These are phyloP conservation scores for Phylloscopus trochiloides DNA, from an alignment of 2,113 vertebrate species.

Conservation along the genomic window DNA sequence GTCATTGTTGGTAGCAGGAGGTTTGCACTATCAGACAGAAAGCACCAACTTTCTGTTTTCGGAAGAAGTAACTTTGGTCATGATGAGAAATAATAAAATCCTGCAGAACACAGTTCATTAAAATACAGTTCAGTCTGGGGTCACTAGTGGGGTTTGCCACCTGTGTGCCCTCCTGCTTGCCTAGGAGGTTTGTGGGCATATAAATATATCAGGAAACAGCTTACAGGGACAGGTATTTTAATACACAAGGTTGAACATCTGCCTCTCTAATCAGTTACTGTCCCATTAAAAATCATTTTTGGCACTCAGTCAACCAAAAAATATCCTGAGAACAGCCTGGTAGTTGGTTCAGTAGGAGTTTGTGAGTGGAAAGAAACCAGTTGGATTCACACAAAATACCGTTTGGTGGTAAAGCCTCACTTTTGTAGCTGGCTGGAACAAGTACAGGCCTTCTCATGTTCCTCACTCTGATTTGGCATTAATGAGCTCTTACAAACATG, in stretches of 20 bases:
- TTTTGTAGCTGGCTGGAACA: not conserved
- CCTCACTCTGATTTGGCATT: not conserved
- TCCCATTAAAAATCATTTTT: not conserved
- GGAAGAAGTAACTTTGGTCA: not conserved
- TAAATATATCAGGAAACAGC: not conserved
- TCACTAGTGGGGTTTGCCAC: not conserved
- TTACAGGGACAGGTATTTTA: not conserved
- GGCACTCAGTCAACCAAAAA: not conserved
- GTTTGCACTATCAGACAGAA: not conserved
- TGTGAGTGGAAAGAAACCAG: not conserved
- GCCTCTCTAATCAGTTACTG: not conserved
- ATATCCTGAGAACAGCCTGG: not conserved
- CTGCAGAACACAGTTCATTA: not conserved
- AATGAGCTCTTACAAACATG: not conserved
- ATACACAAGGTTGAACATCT: not conserved
- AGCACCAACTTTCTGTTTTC: not conserved
- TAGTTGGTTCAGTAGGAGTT: not conserved
- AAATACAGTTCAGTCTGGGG: not conserved
- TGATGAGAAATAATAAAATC: not conserved
- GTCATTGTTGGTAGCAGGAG: rapidly evolving
- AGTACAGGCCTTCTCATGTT: not conserved
- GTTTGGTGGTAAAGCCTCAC: not conserved
- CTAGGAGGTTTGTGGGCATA: not conserved
- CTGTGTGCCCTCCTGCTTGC: not conserved
- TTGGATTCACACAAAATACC: not conserved